Evolutionary conservation across 2,113 vertebrate genomes (phyloP).

Genomic region (Onychostruthus taczanowskii): DNA sequence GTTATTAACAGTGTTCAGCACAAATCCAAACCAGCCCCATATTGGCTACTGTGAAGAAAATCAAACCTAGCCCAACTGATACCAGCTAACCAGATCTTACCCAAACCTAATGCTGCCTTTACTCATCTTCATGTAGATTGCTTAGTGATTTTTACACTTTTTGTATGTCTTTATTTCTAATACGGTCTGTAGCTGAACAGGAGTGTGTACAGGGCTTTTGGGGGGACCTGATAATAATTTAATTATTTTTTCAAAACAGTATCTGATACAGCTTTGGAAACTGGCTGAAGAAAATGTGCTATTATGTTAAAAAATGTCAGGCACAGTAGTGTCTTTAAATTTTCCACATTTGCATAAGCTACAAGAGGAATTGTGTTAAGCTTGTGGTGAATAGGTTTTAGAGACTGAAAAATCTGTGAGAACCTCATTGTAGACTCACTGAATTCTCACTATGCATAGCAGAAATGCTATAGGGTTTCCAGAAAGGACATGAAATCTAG

Average conservation of each 20-base stretch:
- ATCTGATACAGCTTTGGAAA: background rate
- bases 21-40: background rate
- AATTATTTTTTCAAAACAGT: background rate
- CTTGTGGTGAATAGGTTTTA: accelerated
- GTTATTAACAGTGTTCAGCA: background rate
- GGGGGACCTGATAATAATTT: background rate
- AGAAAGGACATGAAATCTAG: background rate
- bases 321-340: background rate
- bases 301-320: background rate
- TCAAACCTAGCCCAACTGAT: background rate
- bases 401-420: background rate
- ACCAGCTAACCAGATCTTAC: background rate
- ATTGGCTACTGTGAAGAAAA: background rate
- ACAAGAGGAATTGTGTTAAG: background rate
- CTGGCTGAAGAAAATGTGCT: background rate
- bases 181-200: background rate
- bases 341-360: background rate
- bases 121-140: background rate
- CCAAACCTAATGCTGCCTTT: background rate
- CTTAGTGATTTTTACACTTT: background rate
- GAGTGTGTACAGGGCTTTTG: background rate
- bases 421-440: background rate
- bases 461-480: background rate
- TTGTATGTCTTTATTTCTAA: background rate
- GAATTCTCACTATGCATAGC: background rate